phyloP scores from a whole-genome alignment of 2,888 invertebrate species.

The Platerodrilus igneus region DNA sequence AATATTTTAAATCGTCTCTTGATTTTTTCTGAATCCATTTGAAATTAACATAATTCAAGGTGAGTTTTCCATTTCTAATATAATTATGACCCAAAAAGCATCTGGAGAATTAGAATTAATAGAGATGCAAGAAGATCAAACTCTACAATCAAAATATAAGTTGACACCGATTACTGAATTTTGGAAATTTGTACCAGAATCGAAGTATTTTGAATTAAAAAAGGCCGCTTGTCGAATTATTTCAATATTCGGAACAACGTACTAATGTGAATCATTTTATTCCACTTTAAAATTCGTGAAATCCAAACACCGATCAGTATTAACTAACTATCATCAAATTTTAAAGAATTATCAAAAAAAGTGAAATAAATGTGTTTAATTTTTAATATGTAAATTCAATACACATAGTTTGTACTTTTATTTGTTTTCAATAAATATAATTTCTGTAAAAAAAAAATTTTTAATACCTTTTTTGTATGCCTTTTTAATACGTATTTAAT shows the following conservation, averaged over 20 bases:
- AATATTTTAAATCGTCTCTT: slow-evolving; percentile 16
- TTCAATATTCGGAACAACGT: slow-evolving; percentile 26
- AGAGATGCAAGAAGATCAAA: slow-evolving; percentile 27
- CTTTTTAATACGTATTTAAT: too few relatives aligned
- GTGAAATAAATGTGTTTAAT: too few relatives aligned
- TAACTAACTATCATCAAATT: slow-evolving; percentile 24
- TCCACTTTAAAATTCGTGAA: slow-evolving; percentile 24
- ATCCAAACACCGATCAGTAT: slow-evolving; percentile 26
- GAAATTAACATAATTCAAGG: slow-evolving; percentile 27
- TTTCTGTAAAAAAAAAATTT: too few relatives aligned
- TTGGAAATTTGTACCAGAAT: slow-evolving; percentile 26
- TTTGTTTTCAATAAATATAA: too few relatives aligned
- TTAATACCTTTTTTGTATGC: too few relatives aligned
- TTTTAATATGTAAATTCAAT: too few relatives aligned
- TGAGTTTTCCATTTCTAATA: slow-evolving; percentile 27
- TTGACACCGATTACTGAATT: slow-evolving; percentile 23
- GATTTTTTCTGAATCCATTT: slow-evolving; percentile 21
- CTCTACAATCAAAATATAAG: slow-evolving; percentile 22
- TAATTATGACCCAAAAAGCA: slow-evolving; percentile 29
- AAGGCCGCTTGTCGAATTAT: slow-evolving; percentile 25
- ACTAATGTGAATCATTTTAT: slow-evolving; percentile 22
- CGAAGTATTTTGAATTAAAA: slow-evolving; percentile 27
- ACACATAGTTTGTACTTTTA: too few relatives aligned
- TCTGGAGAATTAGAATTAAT: slow-evolving; percentile 30
- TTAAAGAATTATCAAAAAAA: slow-evolving; percentile 22